Conservation (phyloP, 1,140 invertebrate species). For the Macrobrachium rosenbergii region DNA sequence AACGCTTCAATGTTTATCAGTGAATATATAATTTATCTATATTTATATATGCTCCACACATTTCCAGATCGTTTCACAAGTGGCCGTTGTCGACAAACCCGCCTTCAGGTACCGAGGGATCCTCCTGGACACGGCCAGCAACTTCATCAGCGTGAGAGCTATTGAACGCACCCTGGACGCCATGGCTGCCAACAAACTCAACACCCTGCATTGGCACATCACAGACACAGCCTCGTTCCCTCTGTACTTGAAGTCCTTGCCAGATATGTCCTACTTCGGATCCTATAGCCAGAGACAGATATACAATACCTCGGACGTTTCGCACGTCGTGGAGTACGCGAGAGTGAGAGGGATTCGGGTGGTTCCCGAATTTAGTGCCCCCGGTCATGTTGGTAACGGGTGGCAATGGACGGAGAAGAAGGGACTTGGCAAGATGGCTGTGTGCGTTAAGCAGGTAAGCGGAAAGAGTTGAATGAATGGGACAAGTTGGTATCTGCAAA, state of each 20-base stretch:
- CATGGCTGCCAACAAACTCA: conserved; percentile 86
- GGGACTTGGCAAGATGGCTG: conserved; percentile 72
- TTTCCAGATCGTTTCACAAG: conserved; percentile 35
- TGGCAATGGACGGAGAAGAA: conserved; percentile 82
- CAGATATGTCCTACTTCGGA: conserved; percentile 79
- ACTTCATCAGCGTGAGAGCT: conserved; percentile 76
- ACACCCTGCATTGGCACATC: conserved; percentile 91
- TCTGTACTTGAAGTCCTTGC: conserved; percentile 78
- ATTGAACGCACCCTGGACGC: conserved; percentile 83
- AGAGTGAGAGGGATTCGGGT: conserved; percentile 82
- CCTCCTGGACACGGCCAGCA: conserved; percentile 65
- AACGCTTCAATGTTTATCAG: no score
- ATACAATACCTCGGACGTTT: conserved; percentile 80
- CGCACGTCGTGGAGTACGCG: conserved; percentile 80
- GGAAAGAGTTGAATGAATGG: neutral
- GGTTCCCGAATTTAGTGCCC: conserved; percentile 89
- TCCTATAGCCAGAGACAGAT: conserved; percentile 75
- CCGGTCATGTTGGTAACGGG: conserved; percentile 88
- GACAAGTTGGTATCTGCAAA: no score
- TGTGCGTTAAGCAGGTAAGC: conserved; percentile 72
- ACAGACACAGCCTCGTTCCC: conserved; percentile 90
- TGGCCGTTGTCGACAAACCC: conserved; percentile 46
- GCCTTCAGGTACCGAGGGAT: conserved; percentile 63
- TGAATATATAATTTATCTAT: no score
- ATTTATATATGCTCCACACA: neutral